Base-by-base conservation (phyloP, 2,888 invertebrate genomes). In the Fragum whitleyi region DNA sequence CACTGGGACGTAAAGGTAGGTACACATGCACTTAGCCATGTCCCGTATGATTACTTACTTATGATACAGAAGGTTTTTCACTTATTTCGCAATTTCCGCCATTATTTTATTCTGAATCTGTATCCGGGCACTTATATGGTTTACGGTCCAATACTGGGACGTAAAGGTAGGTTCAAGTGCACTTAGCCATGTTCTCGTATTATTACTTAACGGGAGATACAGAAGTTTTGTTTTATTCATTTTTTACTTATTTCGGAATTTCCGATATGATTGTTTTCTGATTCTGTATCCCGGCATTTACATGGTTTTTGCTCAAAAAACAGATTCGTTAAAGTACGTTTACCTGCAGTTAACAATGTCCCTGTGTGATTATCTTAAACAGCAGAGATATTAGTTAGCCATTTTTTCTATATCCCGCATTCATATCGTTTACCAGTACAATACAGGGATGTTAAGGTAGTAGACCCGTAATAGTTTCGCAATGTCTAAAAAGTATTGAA, bases 221-320 rank as follows among this genome's bases (percentile, higher is more conserved):
- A n/a, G n/a, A n/a, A n/a, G n/a, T n/a, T n/a, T n/a, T n/a, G n/a
- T n/a, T n/a, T n/a, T n/a, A n/a, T n/a, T n/a, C n/a, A n/a, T n/a
- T n/a, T n/a, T n/a, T n/a, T n/a, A n/a, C n/a, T n/a, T n/a, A n/a
- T n/a, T n/a, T n/a, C n/a, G 96, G 96, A 0, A 95, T 98, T 74
- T 97, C 97, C 74, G 96, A 97, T 88, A 90, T 94, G 62, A 96
- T 98, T 93, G 98, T 98, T 93, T 96, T 97, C 90, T 96, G 97
- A 91, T 95, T 97, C 90, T 96, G 97, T 91, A 95, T 98, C 75
- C 98, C 98, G 0, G 96, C 97, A 86, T 97, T 98, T 79, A 96
- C 97, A 6, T 96, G 97, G 94, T 98, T 98, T 94, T 98, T 98
- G 36, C 97, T 97, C 95, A n/a, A 97, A 97, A 93, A 98, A 98